Percentiles rank a stretch among this genome's conserved stretches.
These are phyloP conservation scores for Tipula helvola DNA, from an alignment of 2,888 invertebrate genomes.

Conservation along the genomic window DNA sequence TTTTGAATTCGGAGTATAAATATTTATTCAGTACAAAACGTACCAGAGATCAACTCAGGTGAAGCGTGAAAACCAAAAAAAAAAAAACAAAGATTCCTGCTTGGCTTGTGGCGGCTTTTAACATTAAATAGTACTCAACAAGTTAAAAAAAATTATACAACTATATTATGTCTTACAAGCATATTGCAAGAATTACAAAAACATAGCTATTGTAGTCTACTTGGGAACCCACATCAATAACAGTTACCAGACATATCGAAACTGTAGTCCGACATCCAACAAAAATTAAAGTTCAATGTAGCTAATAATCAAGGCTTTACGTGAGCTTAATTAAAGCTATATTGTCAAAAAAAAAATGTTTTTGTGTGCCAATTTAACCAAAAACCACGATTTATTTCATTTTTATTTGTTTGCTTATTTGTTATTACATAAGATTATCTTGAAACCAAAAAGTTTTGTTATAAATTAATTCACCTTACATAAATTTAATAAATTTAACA, in stretches of 20 bases:
- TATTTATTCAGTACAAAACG: no score
- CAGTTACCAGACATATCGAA: neutral
- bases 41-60: no score
- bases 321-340: neutral
- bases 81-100: no score
- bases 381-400: neutral
- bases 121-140: no score
- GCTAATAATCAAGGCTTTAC: neutral
- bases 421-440: neutral
- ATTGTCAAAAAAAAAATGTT: neutral
- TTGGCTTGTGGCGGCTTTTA: no score
- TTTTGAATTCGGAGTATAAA: no score
- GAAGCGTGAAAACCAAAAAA: no score
- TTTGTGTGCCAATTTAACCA: neutral
- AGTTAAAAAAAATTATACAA: no score
- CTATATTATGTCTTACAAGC: no score
- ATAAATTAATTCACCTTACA: constrained; percentile 4
- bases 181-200: no score
- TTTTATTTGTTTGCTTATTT: neutral
- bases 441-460: neutral
- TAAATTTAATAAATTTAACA: neutral
- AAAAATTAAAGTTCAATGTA: neutral
- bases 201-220: no score
- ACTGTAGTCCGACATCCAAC: neutral
- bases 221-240: no score